Conservation (phyloP, 2,888 invertebrate species). For the Thysanoteuthis rhombus region DNA sequence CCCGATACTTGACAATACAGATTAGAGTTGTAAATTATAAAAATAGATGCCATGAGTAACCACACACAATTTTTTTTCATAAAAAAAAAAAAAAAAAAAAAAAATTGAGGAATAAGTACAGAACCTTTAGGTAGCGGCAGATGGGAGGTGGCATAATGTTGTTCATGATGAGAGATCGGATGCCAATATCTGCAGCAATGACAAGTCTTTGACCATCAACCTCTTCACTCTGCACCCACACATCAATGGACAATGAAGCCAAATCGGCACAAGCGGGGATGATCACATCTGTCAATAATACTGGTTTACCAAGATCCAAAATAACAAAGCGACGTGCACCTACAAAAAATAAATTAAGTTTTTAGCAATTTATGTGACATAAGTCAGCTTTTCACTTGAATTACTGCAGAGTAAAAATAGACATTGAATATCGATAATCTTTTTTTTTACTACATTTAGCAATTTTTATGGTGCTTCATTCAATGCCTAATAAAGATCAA, state of each 20-base stretch:
- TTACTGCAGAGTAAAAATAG: neutral
- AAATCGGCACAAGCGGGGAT: slow-evolving; percentile 69
- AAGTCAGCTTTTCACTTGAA: neutral
- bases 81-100: no score
- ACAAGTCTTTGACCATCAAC: slow-evolving; percentile 85
- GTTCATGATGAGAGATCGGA: slow-evolving; percentile 83
- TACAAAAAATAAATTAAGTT: slow-evolving; percentile 38
- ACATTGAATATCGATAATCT: neutral
- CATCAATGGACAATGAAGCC: slow-evolving; percentile 86
- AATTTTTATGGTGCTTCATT: neutral
- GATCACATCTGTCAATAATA: slow-evolving; percentile 84
- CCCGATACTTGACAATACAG: neutral
- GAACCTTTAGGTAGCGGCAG: slow-evolving; percentile 87
- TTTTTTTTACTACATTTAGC: neutral
- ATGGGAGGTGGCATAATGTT: slow-evolving; percentile 91
- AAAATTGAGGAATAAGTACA: neutral
- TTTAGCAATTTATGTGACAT: slow-evolving; percentile 26
- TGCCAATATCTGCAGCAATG: slow-evolving; percentile 87
- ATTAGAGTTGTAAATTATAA: neutral
- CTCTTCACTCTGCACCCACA: slow-evolving; percentile 89
- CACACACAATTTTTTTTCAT: no score
- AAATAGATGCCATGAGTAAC: neutral
- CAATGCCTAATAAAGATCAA: no score
- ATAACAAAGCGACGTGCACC: slow-evolving; percentile 90
- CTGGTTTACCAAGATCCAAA: slow-evolving; percentile 87